Percentiles rank a stretch among this genome's conserved stretches.
These are phyloP conservation scores for Drosophila saltans DNA, from an alignment of 1,140 invertebrate species.

Conservation along the genomic window DNA sequence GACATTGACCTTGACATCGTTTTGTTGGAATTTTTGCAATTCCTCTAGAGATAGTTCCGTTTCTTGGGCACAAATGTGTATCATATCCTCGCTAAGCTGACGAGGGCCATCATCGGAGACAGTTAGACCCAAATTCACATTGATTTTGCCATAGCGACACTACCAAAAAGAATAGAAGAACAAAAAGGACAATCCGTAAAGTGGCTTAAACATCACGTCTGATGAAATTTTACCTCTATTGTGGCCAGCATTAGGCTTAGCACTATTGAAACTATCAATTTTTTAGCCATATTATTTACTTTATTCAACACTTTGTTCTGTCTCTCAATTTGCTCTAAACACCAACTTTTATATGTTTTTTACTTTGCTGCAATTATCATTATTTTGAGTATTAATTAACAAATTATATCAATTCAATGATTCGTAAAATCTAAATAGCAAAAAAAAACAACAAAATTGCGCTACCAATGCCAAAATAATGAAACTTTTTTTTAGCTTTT, in stretches of 20 bases:
- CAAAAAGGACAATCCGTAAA: neutral
- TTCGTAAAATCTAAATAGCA: constrained; percentile 42
- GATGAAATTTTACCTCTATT: neutral
- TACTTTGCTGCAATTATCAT: constrained; percentile 29
- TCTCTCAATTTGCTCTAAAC: neutral
- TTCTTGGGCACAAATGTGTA: constrained; percentile 47
- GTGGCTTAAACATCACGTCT: neutral
- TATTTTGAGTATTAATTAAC: constrained; percentile 46
- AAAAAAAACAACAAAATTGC: constrained; percentile 3
- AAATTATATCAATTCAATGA: constrained; percentile 66
- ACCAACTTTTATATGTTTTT: neutral
- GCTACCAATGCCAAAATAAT: constrained; percentile 31
- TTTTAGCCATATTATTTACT: neutral
- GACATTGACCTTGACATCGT: constrained; percentile 37
- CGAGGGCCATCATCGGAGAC: constrained; percentile 46
- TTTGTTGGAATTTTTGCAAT: constrained; percentile 36
- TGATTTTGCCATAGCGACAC: constrained; percentile 50
- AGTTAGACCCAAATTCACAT: constrained; percentile 50
- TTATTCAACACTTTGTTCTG: neutral
- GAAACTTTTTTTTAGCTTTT: constrained; percentile 25
- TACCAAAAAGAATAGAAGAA: neutral
- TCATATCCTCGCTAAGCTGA: constrained; percentile 50
- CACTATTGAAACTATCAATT: neutral
- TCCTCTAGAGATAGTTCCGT: constrained; percentile 50
- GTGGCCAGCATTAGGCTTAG: neutral